These are phyloP conservation scores for Ammodytes marinus DNA, from an alignment of 2,113 vertebrate genomes.

Conservation along the genomic window DNA sequence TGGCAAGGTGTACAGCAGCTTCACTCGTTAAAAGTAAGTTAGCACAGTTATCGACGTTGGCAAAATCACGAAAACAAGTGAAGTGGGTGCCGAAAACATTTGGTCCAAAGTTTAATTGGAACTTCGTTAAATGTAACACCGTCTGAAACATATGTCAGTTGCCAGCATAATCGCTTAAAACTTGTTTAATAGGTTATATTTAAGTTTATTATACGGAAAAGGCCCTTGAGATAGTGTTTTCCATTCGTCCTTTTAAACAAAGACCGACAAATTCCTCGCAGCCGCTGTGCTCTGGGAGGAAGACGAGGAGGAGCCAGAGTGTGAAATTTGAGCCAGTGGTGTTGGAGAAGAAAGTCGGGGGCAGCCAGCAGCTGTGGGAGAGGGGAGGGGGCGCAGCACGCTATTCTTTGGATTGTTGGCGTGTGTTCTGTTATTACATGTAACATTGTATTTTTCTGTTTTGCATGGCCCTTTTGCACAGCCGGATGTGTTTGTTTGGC, in stretches of 20 bases:
- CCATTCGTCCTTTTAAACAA: conserved; percentile 73
- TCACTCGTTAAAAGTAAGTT: background rate
- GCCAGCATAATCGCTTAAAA: accelerated
- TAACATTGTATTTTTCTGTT: background rate
- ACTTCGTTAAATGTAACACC: conserved; percentile 5
- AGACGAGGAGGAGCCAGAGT: conserved; percentile 84
- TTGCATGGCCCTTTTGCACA: background rate
- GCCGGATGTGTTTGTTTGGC: background rate
- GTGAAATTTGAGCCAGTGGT: conserved; percentile 83
- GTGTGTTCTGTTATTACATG: background rate
- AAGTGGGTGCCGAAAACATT: background rate
- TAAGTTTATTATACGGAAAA: background rate
- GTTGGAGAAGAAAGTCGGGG: conserved; percentile 67
- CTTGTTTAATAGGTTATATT: background rate
- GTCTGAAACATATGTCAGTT: background rate
- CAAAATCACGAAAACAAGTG: background rate
- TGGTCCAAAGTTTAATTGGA: conserved; percentile 9
- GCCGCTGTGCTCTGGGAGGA: conserved; percentile 76
- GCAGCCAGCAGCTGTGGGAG: conserved; percentile 66
- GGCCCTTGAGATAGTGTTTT: conserved; percentile 27
- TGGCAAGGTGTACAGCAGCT: background rate
- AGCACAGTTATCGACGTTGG: background rate
- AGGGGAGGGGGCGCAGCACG: conserved; percentile 9
- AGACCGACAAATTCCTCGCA: conserved; percentile 81
- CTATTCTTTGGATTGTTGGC: background rate